These are phyloP conservation scores for Octonoba sinensis DNA, from an alignment of 2,888 invertebrate species.

Conservation along the genomic window DNA sequence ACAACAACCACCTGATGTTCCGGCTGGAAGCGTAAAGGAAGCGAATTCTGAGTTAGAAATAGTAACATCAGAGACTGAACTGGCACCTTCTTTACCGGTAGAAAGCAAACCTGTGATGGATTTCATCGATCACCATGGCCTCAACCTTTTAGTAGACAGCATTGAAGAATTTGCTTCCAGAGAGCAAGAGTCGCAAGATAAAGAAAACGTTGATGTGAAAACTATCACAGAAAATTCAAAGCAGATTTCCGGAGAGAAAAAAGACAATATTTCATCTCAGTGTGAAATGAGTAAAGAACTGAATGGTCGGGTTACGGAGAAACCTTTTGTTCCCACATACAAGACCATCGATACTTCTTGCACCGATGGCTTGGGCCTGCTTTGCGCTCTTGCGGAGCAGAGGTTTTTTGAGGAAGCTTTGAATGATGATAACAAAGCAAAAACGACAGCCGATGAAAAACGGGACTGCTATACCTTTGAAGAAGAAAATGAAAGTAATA, in stretches of 20 bases:
- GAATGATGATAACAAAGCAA: conserved; percentile 64
- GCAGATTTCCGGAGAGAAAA: not conserved
- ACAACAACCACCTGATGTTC: not conserved
- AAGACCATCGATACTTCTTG: conserved; percentile 54
- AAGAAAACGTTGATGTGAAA: not conserved
- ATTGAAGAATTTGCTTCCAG: conserved; percentile 79
- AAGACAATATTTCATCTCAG: not conserved
- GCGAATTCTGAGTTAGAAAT: conserved; percentile 47
- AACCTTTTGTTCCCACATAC: conserved; percentile 34
- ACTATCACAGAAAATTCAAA: not conserved
- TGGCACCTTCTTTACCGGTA: conserved; percentile 61
- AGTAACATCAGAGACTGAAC: conserved; percentile 50
- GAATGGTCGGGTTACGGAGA: not conserved
- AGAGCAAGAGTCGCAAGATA: conserved; percentile 39
- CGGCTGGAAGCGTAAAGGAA: conserved; percentile 35
- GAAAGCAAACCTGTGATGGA: conserved; percentile 65
- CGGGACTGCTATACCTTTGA: not conserved
- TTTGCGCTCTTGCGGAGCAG: conserved; percentile 88
- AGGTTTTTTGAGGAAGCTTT: conserved; percentile 81
- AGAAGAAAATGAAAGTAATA: conserved; percentile 1
- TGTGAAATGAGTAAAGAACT: not conserved
- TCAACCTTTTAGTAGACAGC: conserved; percentile 86
- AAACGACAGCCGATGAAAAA: conserved; percentile 3
- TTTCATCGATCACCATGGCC: conserved; percentile 73
- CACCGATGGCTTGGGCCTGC: conserved; percentile 76